Evolutionary conservation across 2,113 vertebrate species (phyloP).

Genomic region (Gasterosteus aculeatus): DNA sequence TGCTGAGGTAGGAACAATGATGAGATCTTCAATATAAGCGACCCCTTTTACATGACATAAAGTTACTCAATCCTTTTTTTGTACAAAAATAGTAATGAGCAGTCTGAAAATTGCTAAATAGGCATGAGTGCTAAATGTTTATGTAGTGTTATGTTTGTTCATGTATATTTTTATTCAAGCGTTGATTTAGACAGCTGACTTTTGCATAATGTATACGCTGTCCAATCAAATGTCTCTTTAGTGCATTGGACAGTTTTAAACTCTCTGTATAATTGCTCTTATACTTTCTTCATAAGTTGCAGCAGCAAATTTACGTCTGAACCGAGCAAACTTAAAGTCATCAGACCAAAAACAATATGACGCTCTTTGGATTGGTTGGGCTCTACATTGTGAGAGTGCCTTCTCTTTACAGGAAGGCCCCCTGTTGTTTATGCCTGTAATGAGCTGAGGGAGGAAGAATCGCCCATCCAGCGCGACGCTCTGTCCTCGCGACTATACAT

Average conservation of each 20-base stretch:
- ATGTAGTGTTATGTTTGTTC: background rate
- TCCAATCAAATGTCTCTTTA: background rate
- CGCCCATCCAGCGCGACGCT: constrained; percentile 34
- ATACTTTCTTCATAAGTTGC: background rate
- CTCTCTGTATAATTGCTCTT: background rate
- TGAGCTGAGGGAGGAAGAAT: constrained; percentile 52
- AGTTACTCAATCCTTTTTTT: no score
- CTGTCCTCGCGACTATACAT: constrained; percentile 72
- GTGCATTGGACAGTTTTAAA: background rate
- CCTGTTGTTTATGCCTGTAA: constrained; percentile 69
- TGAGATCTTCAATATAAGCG: background rate
- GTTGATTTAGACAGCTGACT: background rate
- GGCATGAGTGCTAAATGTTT: background rate
- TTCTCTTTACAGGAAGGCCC: constrained; percentile 41
- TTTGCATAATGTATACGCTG: background rate
- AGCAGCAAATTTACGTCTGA: background rate
- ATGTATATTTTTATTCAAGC: no score
- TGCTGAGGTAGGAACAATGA: background rate
- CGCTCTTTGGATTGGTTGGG: constrained; percentile 24
- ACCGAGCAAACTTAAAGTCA: background rate
- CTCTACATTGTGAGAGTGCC: constrained; percentile 12
- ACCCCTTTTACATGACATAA: background rate
- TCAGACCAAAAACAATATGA: background rate
- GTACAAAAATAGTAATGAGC: background rate
- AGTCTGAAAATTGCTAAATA: background rate